Percentiles rank a stretch among this genome's conserved stretches.
Conservation (phyloP, 1,140 invertebrate genomes). For the Panagrolaimus sp. region DNA sequence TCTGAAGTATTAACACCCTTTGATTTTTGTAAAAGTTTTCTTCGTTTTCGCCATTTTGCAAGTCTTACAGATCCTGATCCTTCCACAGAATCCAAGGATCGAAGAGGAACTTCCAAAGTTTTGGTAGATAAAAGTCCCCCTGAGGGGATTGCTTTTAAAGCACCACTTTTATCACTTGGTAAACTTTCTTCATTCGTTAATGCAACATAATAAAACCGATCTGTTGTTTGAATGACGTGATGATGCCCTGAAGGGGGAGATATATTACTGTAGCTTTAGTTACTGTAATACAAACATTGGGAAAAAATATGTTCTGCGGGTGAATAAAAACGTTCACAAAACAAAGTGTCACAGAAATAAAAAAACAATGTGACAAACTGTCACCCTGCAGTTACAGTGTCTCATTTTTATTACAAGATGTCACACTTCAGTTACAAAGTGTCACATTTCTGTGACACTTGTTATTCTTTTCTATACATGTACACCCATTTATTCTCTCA, state of each 20-base stretch:
- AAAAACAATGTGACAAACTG: too few relatives aligned
- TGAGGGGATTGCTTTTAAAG: background rate
- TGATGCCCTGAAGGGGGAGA: slow-evolving; percentile 77
- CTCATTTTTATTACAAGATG: too few relatives aligned
- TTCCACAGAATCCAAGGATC: background rate
- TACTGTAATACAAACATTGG: too few relatives aligned
- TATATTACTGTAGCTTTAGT: too few relatives aligned
- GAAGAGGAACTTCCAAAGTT: background rate
- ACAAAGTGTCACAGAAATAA: too few relatives aligned
- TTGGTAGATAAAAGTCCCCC: background rate
- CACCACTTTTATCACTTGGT: slow-evolving; percentile 5
- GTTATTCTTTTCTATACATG: too few relatives aligned
- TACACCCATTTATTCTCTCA: too few relatives aligned
- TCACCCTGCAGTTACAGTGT: too few relatives aligned
- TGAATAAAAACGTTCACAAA: too few relatives aligned
- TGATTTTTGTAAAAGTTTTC: slow-evolving; percentile 18
- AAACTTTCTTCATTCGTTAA: slow-evolving; percentile 64
- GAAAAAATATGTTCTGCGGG: too few relatives aligned
- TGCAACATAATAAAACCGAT: slow-evolving; percentile 95
- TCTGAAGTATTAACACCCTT: slow-evolving; percentile 23
- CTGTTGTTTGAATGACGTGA: slow-evolving; percentile 82
- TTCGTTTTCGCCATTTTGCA: background rate
- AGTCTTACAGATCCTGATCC: background rate
- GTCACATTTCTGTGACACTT: too few relatives aligned
- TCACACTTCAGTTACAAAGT: too few relatives aligned